Percentiles rank a stretch among this genome's conserved stretches.
Evolutionary conservation across 2,888 invertebrate species (phyloP).

Genomic region (Athalia cordata): DNA sequence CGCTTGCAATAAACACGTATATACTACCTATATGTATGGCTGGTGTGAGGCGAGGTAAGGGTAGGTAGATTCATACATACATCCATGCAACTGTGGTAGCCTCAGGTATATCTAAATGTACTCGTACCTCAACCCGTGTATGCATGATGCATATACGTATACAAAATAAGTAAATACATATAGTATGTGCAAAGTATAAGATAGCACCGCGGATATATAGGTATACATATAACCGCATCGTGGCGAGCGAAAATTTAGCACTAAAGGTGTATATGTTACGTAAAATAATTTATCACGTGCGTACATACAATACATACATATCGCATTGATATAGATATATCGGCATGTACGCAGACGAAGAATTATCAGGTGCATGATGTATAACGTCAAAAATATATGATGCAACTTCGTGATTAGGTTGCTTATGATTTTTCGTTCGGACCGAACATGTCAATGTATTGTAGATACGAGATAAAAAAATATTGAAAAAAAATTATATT

Average conservation of each 20-base stretch:
- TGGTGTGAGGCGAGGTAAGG: conserved; percentile 53
- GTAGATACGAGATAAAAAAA: too few species aligned
- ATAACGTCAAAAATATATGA: conserved; percentile 53
- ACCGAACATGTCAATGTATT: too few species aligned
- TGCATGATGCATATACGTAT: background rate
- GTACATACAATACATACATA: too few species aligned
- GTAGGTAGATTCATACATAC: background rate
- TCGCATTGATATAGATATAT: too few species aligned
- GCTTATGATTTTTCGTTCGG: background rate
- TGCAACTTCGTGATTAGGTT: conserved; percentile 55
- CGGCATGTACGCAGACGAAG: too few species aligned
- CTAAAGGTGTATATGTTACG: too few species aligned
- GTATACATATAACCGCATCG: background rate
- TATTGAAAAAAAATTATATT: too few species aligned
- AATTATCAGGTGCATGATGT: too few species aligned
- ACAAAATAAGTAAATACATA: background rate
- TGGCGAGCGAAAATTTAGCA: background rate
- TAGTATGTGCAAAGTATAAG: background rate
- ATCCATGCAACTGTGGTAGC: background rate
- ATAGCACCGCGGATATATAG: background rate
- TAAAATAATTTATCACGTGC: too few species aligned
- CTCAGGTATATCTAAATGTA: conserved; percentile 2
- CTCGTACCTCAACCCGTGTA: background rate
- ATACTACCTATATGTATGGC: conserved; percentile 16
- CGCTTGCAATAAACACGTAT: conserved; percentile 60